Percentiles rank a stretch among this genome's conserved stretches.
phyloP scores from a whole-genome alignment of 2,888 invertebrate species.

The Acanthosoma haemorrhoidale region DNA sequence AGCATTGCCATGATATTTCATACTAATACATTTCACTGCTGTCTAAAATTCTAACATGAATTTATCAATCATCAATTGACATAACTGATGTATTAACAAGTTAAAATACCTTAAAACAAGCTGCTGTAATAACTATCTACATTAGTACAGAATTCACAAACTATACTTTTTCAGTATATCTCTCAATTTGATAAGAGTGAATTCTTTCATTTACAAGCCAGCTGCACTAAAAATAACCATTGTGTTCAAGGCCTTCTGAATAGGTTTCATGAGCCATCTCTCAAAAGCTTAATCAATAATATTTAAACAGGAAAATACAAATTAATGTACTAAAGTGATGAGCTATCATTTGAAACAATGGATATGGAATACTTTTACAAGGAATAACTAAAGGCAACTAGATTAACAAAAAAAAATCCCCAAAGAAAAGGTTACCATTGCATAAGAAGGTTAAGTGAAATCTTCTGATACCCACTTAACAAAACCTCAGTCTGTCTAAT shows the following conservation, averaged over 20 bases:
- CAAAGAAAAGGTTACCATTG: neutral
- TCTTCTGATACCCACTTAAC: too few species aligned
- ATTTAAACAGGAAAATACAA: neutral
- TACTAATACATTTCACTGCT: neutral
- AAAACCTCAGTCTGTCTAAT: too few species aligned
- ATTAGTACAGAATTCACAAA: neutral
- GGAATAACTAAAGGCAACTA: neutral
- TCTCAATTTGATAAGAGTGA: neutral
- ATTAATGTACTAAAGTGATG: neutral
- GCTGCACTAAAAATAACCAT: slow-evolving; percentile 7
- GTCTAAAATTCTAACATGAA: neutral
- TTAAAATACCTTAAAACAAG: slow-evolving; percentile 1
- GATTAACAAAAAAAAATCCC: neutral
- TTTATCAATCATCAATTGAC: neutral
- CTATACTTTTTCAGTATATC: neutral
- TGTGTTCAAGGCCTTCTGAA: slow-evolving; percentile 4
- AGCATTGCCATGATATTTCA: neutral
- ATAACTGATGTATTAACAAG: neutral
- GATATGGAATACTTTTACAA: neutral
- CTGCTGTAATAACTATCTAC: neutral
- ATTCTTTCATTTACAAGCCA: neutral
- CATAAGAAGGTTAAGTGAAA: slow-evolving; percentile 6
- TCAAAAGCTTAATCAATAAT: neutral
- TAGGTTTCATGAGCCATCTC: neutral
- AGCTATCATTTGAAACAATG: neutral